Percentiles rank a stretch among this genome's conserved stretches.
These are phyloP conservation scores for Dysmachus trigonus DNA, from an alignment of 2,888 invertebrate species.

Conservation along the genomic window DNA sequence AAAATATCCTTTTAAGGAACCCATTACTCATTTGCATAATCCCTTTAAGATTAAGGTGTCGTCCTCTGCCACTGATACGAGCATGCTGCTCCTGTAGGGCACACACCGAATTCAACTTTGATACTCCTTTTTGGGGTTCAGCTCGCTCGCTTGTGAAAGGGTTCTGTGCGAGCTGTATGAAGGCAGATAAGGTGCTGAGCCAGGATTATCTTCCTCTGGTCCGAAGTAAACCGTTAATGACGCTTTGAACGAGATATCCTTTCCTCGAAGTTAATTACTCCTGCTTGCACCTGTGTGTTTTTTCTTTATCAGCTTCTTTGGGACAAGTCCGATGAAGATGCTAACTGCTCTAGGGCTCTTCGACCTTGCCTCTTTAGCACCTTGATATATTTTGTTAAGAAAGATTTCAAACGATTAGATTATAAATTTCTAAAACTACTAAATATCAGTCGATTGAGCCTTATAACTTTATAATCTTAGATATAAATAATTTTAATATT, in stretches of 20 bases:
- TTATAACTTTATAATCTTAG: too few species aligned
- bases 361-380: neutral
- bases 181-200: conserved; percentile 35
- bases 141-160: neutral
- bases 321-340: neutral
- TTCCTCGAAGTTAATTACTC: neutral
- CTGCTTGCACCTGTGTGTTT: conserved; percentile 17
- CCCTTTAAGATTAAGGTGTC: conserved; percentile 43
- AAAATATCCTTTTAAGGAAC: conserved; percentile 41
- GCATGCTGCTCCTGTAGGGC: neutral
- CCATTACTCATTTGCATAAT: conserved; percentile 43
- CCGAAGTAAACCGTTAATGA: conserved; percentile 42
- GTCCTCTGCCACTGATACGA: conserved; percentile 34
- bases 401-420: too few species aligned
- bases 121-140: conserved; percentile 25
- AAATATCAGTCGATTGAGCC: too few species aligned
- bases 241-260: conserved; percentile 34
- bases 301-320: neutral
- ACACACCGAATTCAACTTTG: conserved; percentile 22
- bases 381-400: neutral
- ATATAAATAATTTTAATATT: too few species aligned
- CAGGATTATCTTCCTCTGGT: conserved; percentile 37
- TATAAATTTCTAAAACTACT: too few species aligned
- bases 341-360: neutral
- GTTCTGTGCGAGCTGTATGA: conserved; percentile 2